Conservation (phyloP, 2,888 invertebrate species). For the Allygus modestus region DNA sequence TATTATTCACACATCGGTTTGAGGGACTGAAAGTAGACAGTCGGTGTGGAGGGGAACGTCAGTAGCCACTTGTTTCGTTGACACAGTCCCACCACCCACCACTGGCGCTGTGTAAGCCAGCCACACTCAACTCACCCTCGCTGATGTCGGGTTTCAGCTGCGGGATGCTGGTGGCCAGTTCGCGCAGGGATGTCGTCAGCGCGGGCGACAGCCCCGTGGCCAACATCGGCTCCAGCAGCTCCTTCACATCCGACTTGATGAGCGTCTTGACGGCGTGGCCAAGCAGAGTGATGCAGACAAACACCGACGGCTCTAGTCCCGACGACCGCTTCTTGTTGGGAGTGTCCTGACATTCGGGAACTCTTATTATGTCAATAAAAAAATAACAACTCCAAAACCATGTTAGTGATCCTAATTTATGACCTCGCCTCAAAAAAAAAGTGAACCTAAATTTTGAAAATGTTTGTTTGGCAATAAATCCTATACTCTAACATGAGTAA, state of each 20-base stretch:
- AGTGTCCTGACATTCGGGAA: constrained; percentile 79
- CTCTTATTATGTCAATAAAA: too few species aligned
- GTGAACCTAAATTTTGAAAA: too few species aligned
- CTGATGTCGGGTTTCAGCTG: constrained; percentile 93
- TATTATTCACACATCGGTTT: too few species aligned
- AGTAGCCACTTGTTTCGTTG: too few species aligned
- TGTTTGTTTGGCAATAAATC: too few species aligned
- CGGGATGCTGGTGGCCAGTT: constrained; percentile 93
- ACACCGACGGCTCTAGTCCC: constrained; percentile 91
- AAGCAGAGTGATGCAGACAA: constrained; percentile 94
- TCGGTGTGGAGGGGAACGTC: too few species aligned
- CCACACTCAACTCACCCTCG: constrained; percentile 77
- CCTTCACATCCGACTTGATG: constrained; percentile 87
- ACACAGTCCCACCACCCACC: too few species aligned
- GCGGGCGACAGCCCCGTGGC: constrained; percentile 94
- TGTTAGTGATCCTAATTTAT: neutral
- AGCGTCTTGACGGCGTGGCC: constrained; percentile 91
- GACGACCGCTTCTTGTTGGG: constrained; percentile 84
- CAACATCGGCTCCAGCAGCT: constrained; percentile 94
- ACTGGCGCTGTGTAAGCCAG: too few species aligned
- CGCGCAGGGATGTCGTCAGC: constrained; percentile 93
- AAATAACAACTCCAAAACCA: neutral
- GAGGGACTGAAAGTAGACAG: too few species aligned
- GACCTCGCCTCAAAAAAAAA: too few species aligned
- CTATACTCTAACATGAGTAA: too few species aligned